Conservation (phyloP, 1,140 invertebrate genomes). For the Daktulosphaira vitifoliae region DNA sequence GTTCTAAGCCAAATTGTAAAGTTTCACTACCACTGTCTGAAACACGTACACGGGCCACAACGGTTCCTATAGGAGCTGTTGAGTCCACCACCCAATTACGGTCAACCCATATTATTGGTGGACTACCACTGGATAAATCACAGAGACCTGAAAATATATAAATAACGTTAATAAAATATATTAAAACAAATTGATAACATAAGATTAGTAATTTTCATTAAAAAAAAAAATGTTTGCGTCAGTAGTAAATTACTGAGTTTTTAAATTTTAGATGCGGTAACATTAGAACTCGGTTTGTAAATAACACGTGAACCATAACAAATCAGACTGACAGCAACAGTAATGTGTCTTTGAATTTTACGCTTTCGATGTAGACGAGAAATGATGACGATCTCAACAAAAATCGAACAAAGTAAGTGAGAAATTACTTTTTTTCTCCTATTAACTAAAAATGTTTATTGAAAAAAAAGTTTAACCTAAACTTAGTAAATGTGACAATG, state of each 20-base stretch:
- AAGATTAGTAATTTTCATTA: too few relatives aligned
- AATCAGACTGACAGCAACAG: not conserved
- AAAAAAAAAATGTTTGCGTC: too few relatives aligned
- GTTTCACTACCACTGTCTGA: slow-evolving; percentile 48
- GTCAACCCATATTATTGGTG: slow-evolving; percentile 49
- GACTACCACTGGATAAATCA: slow-evolving; percentile 38
- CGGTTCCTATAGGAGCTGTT: slow-evolving; percentile 53
- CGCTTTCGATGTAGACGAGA: not conserved
- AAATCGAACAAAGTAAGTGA: not conserved
- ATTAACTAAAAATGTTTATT: not conserved
- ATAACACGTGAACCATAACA: not conserved
- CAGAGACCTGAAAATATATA: slow-evolving; percentile 10
- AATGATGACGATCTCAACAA: not conserved
- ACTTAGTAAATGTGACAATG: too few relatives aligned
- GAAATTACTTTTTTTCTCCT: not conserved
- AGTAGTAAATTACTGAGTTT: too few relatives aligned
- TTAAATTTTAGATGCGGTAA: not conserved
- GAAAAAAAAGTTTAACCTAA: too few relatives aligned
- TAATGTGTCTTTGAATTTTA: not conserved
- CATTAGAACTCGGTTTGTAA: not conserved
- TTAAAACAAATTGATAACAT: too few relatives aligned
- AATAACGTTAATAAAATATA: too few relatives aligned
- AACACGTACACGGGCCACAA: slow-evolving; percentile 52
- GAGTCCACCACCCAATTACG: slow-evolving; percentile 59
- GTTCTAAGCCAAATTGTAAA: slow-evolving; percentile 56